phyloP scores from a whole-genome alignment of 2,888 invertebrate genomes.

The Ormyrus rosae region DNA sequence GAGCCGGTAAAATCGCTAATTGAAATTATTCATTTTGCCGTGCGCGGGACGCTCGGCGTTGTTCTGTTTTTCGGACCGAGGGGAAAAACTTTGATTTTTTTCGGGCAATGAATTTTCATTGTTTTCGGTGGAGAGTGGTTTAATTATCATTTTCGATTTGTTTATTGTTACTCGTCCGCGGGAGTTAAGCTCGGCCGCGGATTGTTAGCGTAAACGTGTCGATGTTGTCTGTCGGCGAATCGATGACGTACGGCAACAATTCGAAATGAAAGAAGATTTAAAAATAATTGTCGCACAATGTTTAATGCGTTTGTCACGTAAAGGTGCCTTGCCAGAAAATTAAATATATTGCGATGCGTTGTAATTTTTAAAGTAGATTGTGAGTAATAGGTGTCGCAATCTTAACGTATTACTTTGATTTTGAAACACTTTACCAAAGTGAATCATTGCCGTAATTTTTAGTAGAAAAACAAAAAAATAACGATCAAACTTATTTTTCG shows the following conservation, averaged over 20 bases:
- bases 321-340: too few relatives aligned
- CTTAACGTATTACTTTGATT: too few relatives aligned
- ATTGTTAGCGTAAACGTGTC: neutral
- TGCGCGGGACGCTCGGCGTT: too few relatives aligned
- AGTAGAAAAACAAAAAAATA: neutral
- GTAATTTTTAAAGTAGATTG: too few relatives aligned
- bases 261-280: neutral
- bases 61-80: too few relatives aligned
- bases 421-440: too few relatives aligned
- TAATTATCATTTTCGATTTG: neutral
- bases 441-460: too few relatives aligned
- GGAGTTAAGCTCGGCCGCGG: neutral
- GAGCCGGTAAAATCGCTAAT: too few relatives aligned
- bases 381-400: too few relatives aligned
- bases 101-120: neutral
- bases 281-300: neutral
- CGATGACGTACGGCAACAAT: neutral
- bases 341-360: too few relatives aligned
- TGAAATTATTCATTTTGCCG: too few relatives aligned
- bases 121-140: neutral
- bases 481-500: neutral
- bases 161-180: neutral
- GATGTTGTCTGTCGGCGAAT: slow-evolving; percentile 11
- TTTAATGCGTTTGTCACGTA: neutral
- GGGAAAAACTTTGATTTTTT: too few relatives aligned